Conservation (phyloP, 2,113 vertebrate species). For the Prinia subflava region DNA sequence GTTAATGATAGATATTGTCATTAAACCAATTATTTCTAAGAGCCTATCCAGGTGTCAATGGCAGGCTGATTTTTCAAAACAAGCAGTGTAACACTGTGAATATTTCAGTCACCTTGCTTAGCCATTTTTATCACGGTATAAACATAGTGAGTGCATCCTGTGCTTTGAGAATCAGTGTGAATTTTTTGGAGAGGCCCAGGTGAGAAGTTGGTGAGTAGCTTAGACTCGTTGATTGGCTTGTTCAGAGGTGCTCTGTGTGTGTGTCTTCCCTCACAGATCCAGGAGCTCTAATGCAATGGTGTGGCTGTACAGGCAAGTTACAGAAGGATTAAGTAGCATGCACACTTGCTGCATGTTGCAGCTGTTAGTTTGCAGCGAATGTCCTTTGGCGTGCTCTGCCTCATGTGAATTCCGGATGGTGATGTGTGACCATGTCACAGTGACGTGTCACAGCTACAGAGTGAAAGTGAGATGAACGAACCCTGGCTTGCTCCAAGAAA, state of each 20-base stretch:
- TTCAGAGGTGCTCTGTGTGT: rapidly evolving
- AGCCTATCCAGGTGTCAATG: not conserved
- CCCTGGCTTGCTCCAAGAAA: not conserved
- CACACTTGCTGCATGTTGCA: not conserved
- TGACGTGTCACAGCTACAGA: not conserved
- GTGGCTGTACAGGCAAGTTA: not conserved
- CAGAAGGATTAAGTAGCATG: not conserved
- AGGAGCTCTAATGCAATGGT: rapidly evolving
- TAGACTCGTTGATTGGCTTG: not conserved
- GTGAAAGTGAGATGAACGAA: not conserved
- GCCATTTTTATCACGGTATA: rapidly evolving
- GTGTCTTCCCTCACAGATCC: not conserved
- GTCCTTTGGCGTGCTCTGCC: not conserved
- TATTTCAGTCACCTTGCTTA: not conserved
- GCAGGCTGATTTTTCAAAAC: not conserved
- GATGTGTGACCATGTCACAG: not conserved
- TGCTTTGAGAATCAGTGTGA: not conserved
- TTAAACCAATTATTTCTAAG: not conserved
- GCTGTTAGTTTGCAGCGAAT: not conserved
- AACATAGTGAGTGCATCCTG: not conserved
- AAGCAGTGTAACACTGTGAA: rapidly evolving
- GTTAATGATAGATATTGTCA: not conserved
- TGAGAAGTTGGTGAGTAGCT: not conserved
- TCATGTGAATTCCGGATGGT: not conserved
- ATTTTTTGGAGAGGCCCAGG: not conserved